Conservation (phyloP, 2,113 vertebrate species). For the Procavia capensis region DNA sequence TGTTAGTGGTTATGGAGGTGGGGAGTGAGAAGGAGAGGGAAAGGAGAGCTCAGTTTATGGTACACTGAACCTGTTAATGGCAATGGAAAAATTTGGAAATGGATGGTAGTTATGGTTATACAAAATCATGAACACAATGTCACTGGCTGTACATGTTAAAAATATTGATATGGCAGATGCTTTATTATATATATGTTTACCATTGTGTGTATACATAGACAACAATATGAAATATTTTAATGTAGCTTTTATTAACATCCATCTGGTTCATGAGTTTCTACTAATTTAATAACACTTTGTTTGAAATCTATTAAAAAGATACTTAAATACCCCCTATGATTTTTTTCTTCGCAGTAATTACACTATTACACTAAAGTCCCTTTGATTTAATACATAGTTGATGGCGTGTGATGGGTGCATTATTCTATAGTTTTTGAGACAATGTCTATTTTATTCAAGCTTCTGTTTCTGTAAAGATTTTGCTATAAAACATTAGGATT, state of each 20-base stretch:
- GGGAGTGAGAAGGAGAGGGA: too few relatives aligned
- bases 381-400: background rate
- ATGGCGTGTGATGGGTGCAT: background rate
- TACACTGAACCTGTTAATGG: background rate
- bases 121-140: background rate
- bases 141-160: background rate
- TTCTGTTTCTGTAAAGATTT: background rate
- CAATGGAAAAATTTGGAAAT: background rate
- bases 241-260: conserved; percentile 10
- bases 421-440: conserved; percentile 34
- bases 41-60: too few relatives aligned
- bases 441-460: conserved; percentile 5
- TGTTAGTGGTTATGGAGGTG: background rate
- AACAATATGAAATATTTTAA: conserved; percentile 36
- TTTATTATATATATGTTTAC: background rate
- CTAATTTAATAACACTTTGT: conserved; percentile 40
- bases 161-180: background rate
- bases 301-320: conserved; percentile 20
- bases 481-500: conserved; percentile 27
- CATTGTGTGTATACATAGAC: background rate
- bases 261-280: background rate
- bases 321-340: conserved; percentile 23
- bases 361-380: background rate
- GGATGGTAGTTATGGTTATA: background rate
- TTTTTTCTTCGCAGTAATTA: background rate